These are phyloP conservation scores for Gadus chalcogrammus DNA, from an alignment of 2,113 vertebrate species.

Conservation along the genomic window DNA sequence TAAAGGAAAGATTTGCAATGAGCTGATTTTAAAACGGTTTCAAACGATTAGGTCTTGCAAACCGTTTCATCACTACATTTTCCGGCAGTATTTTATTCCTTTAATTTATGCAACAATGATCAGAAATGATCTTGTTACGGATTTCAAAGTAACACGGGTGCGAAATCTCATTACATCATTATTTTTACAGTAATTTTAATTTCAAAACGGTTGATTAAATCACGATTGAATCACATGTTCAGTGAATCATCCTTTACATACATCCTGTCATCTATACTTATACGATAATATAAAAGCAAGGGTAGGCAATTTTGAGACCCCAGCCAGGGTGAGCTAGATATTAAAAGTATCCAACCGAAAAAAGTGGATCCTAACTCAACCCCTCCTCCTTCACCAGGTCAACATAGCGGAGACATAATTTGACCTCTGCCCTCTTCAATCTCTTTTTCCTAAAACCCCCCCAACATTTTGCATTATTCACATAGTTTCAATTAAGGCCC, in stretches of 20 bases:
- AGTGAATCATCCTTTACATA: background rate
- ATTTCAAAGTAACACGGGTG: background rate
- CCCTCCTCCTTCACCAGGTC: too few species aligned
- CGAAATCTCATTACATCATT: background rate
- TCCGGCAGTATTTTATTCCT: background rate
- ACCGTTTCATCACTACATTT: background rate
- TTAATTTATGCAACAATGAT: background rate
- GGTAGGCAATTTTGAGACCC: too few species aligned
- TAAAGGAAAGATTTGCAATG: background rate
- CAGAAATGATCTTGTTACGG: background rate
- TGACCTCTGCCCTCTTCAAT: background rate
- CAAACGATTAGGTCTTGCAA: background rate
- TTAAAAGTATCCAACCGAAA: too few species aligned
- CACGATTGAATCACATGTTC: background rate
- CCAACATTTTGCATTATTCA: conserved; percentile 63
- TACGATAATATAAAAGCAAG: background rate
- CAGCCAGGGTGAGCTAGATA: too few species aligned
- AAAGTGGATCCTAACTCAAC: too few species aligned
- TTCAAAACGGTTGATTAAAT: background rate
- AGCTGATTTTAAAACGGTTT: background rate
- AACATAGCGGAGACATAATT: too few species aligned
- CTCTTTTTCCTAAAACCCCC: conserved; percentile 11
- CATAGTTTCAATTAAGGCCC: conserved; percentile 56
- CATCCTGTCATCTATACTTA: background rate
- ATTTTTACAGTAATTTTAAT: background rate